These are phyloP conservation scores for Orthosia gothica DNA, from an alignment of 2,888 invertebrate species.

Conservation along the genomic window DNA sequence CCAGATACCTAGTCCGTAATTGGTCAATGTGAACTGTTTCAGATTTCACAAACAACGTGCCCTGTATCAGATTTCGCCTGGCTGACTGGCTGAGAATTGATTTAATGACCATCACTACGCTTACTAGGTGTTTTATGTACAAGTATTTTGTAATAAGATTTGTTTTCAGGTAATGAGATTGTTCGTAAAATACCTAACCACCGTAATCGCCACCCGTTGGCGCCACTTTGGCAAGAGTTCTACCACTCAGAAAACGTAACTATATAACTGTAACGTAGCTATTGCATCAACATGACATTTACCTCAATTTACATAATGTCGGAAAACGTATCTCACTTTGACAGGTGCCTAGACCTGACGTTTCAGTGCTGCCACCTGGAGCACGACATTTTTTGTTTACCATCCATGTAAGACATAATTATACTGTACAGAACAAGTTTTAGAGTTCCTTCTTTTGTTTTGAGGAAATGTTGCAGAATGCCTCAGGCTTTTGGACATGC, in stretches of 20 bases:
- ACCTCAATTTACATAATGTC: too few species aligned
- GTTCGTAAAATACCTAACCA: too few species aligned
- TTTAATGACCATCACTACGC: not conserved
- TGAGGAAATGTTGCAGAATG: not conserved
- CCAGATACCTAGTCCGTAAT: not conserved
- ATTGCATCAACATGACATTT: too few species aligned
- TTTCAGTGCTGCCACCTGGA: too few species aligned
- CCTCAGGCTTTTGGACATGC: not conserved
- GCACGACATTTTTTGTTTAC: too few species aligned
- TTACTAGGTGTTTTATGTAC: not conserved
- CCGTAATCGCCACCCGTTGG: too few species aligned
- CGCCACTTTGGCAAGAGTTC: too few species aligned
- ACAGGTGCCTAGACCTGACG: too few species aligned
- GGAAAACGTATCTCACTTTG: too few species aligned
- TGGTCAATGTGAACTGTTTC: conserved; percentile 11
- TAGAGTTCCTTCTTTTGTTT: not conserved
- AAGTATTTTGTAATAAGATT: not conserved
- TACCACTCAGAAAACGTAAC: too few species aligned
- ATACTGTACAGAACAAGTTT: not conserved
- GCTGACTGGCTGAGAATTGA: conserved; percentile 3
- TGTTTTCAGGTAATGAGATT: not conserved
- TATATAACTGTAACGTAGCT: too few species aligned
- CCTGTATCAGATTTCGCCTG: conserved; percentile 3
- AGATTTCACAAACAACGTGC: conserved; percentile 17
- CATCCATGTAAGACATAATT: not conserved